These are phyloP conservation scores for Chalcis sispes DNA, from an alignment of 2,888 invertebrate genomes.

Conservation along the genomic window DNA sequence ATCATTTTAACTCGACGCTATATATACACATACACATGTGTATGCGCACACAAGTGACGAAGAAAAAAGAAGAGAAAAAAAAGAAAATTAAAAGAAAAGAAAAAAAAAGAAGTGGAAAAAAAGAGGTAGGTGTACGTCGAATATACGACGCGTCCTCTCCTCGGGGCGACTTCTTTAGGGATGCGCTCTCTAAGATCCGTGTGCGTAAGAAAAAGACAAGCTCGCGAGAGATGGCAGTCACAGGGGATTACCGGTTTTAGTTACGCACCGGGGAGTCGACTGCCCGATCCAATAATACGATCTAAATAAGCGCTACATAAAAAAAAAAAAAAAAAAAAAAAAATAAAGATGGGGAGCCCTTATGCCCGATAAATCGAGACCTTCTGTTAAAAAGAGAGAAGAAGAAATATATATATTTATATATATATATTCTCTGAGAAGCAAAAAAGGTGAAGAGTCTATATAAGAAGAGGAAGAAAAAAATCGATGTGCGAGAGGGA, in stretches of 20 bases:
- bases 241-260: constrained; percentile 58
- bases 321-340: too few species aligned
- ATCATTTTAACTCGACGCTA: constrained; percentile 48
- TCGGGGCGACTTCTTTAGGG: neutral
- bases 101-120: neutral
- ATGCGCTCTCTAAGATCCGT: too few species aligned
- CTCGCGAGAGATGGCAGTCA: constrained; percentile 43
- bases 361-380: constrained; percentile 49
- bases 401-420: too few species aligned
- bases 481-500: neutral
- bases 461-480: constrained; percentile 1
- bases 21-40: too few species aligned
- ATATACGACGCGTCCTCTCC: too few species aligned
- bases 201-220: constrained; percentile 16
- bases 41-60: neutral
- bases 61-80: too few species aligned
- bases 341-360: too few species aligned
- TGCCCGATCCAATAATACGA: constrained; percentile 50
- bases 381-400: constrained; percentile 32
- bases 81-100: too few species aligned
- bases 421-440: too few species aligned
- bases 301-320: constrained; percentile 53
- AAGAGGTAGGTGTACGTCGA: neutral
- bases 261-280: constrained; percentile 60
- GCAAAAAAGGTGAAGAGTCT: neutral